These are phyloP conservation scores for Mactra quadrangularis DNA, from an alignment of 1,140 invertebrate genomes.

Conservation along the genomic window DNA sequence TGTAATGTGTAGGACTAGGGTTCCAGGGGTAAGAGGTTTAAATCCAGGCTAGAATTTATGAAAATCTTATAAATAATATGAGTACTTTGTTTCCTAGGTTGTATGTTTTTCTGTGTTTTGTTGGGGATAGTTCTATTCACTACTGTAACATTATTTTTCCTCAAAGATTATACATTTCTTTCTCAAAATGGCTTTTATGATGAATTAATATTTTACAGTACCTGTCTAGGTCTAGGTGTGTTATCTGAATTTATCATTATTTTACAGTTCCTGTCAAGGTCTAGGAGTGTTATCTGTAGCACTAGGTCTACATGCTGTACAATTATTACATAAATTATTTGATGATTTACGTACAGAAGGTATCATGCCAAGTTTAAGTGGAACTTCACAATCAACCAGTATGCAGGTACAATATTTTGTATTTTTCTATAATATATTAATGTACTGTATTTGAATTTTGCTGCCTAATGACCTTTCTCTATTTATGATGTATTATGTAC, in stretches of 20 bases:
- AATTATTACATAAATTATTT: constrained; percentile 87
- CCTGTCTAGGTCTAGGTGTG: too few species aligned
- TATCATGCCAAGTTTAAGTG: constrained; percentile 52
- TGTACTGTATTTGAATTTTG: not conserved
- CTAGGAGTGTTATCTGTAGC: constrained; percentile 93
- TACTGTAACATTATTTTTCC: too few species aligned
- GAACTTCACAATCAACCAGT: constrained; percentile 39
- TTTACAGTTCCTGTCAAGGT: constrained; percentile 85
- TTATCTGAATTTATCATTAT: not conserved
- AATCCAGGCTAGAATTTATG: too few species aligned
- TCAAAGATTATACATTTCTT: too few species aligned
- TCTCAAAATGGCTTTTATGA: too few species aligned
- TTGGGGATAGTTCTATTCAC: too few species aligned
- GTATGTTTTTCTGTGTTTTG: too few species aligned
- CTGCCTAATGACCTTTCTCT: not conserved
- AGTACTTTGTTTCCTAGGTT: too few species aligned
- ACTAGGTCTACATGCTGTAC: constrained; percentile 89
- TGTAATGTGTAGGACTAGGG: too few species aligned
- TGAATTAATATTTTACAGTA: too few species aligned
- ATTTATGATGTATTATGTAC: not conserved
- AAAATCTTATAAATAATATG: too few species aligned
- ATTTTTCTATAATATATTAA: not conserved
- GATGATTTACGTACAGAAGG: constrained; percentile 87
- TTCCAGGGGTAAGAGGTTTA: too few species aligned
- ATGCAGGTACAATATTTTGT: constrained; percentile 18